Percentiles rank a stretch among this genome's conserved stretches.
Evolutionary conservation across 2,113 vertebrate species (phyloP).

Genomic region (Cyanistes caeruleus): DNA sequence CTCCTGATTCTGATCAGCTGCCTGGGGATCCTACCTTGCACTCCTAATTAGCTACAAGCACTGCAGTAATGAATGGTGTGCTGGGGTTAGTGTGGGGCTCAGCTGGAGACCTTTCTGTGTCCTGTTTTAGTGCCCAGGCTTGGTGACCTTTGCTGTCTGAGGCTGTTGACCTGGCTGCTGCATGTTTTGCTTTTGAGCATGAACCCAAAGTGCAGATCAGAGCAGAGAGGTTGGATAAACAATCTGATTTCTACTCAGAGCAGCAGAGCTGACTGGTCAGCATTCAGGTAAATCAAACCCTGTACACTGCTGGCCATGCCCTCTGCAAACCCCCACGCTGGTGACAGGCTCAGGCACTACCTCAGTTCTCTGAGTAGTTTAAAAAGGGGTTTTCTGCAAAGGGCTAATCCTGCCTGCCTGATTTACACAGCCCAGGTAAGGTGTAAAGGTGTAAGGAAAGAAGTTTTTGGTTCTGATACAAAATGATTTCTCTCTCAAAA

Average conservation of each 20-base stretch:
- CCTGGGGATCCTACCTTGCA: not conserved
- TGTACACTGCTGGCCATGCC: not conserved
- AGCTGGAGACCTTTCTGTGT: rapidly evolving
- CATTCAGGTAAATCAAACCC: not conserved
- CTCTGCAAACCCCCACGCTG: rapidly evolving
- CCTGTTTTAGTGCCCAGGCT: rapidly evolving
- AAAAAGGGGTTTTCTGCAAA: not conserved
- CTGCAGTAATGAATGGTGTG: not conserved
- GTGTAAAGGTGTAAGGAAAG: too few species aligned
- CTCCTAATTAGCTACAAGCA: not conserved
- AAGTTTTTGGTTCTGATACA: not conserved
- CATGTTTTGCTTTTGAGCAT: not conserved
- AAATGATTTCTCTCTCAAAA: not conserved
- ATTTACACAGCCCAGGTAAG: not conserved
- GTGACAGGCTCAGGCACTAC: not conserved
- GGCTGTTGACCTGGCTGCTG: not conserved
- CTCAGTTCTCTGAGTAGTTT: not conserved
- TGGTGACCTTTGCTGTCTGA: not conserved
- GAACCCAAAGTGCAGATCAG: not conserved
- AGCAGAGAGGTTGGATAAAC: not conserved
- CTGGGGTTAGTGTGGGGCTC: not conserved
- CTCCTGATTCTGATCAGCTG: not conserved
- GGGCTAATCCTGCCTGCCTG: not conserved
- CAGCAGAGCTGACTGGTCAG: not conserved
- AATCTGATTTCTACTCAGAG: not conserved